Evolutionary conservation across 2,888 invertebrate species (phyloP).

Genomic region (Bombylius major): DNA sequence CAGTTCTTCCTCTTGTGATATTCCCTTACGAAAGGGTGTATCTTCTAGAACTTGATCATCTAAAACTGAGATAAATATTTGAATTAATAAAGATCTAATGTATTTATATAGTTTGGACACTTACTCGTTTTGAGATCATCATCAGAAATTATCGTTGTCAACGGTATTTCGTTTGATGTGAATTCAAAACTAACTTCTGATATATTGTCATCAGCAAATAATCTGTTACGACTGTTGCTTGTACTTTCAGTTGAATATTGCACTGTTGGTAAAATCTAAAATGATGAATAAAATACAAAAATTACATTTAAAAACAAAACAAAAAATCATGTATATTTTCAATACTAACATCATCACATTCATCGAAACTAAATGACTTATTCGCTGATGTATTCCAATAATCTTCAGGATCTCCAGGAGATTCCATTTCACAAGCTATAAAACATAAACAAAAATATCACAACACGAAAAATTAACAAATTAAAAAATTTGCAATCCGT

Average conservation of each 20-base stretch:
- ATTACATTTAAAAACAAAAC: neutral
- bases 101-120: neutral
- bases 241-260: slow-evolving; percentile 3
- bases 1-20: slow-evolving; percentile 33
- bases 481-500: too few relatives aligned
- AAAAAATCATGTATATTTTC: neutral
- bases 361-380: slow-evolving; percentile 65
- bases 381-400: slow-evolving; percentile 68
- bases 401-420: slow-evolving; percentile 47
- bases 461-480: too few relatives aligned
- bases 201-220: slow-evolving; percentile 24
- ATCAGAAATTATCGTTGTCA: slow-evolving; percentile 30
- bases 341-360: slow-evolving; percentile 47
- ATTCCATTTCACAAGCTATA: slow-evolving; percentile 16
- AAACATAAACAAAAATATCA: too few relatives aligned
- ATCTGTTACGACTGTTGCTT: slow-evolving; percentile 1
- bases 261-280: neutral
- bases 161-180: slow-evolving; percentile 26
- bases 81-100: too few relatives aligned
- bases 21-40: slow-evolving; percentile 27
- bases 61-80: slow-evolving; percentile 32
- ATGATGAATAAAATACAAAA: neutral
- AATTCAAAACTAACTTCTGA: slow-evolving; percentile 34
- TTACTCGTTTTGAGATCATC: slow-evolving; percentile 23
- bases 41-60: slow-evolving; percentile 44